Evolutionary conservation across 2,888 invertebrate species (phyloP), one percentile per base, ranked within the genome.

Genomic region (Julus scanicus): DNA sequence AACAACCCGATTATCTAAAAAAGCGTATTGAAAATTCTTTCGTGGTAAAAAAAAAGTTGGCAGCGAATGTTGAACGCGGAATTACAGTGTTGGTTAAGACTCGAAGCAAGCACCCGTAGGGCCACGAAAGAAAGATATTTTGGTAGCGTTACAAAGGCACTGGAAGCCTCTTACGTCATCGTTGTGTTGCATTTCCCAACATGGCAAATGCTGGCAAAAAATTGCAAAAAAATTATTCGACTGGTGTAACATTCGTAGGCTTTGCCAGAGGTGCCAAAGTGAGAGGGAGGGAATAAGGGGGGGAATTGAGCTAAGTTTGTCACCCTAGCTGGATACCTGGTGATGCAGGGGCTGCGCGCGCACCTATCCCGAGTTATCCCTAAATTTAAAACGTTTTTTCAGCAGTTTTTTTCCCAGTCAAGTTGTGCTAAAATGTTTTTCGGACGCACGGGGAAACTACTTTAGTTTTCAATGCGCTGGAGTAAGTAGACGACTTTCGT

Each of bases 161-260:
- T 9, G 80, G 37, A 80, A 29, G 80, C 37, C 80, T 80, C 80
- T 80, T 80, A 80, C 80, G 80, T 80, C 80, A 80, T 80, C 13
- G 37, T 20, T 20, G 11, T 29, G 44, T 37, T 3, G 80, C 37
- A 80, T 80, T 80, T 37, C 80, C 80, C 80, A 80, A 80, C 80
- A 80, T 80, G 80, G 80, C 9, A 80, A 80, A 80, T 80, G 37
- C 37, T 80, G 37, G 80, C 80, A 80, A 80, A 80, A 80, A 80
- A 80, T 53, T 3, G 13, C 2, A 80, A 80, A 80, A 80, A 80
- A 37, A 37, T 37, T 29, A 13, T 80, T 80, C 80, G 80, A 37
- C 80, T 37, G 15, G 80, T 80, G 80, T 80, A 80, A 80, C 80
- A 80, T 80, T 80, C 80, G 80, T 80, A 37, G 80, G 80, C 80